Base-by-base conservation (phyloP, 1,140 invertebrate species). In the Lutraria rhynchaena region DNA sequence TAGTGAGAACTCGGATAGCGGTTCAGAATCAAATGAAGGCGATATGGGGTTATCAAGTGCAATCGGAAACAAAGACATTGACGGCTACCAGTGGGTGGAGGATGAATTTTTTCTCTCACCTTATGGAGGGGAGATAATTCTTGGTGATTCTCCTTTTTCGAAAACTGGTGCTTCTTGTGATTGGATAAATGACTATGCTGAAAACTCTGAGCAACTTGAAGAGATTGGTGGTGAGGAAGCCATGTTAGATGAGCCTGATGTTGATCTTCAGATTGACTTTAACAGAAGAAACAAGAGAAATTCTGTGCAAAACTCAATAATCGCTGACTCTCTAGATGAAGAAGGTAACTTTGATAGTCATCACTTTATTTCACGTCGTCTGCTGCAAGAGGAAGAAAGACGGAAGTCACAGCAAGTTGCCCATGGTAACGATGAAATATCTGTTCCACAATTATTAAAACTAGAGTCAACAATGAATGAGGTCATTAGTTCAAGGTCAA, bases 11-110 rank as follows among this genome's bases (percentile, higher is more conserved):
- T 86, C 81, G 51, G 87, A 86, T 22, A 57, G 49, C 58, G 65
- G 69, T 33, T 63, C 69, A 0, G 85, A 87, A 46, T 84, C 87
- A 0, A 87, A 86, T 24, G 86, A 89, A 75, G 85, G 84, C 19
- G 73, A 85, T 67, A 46, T 46, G 19, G 60, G 70, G 31, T 61
- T 35, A 60, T 53, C 22, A 35, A 84, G 57, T 83, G 76, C 58
- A 53, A 86, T 81, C n/a, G 77, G 77, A 51, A 81, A 81, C 44
- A 81, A 81, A 37, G 84, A 83, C 22, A 85, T 85, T 29, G 87
- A 90, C 69, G 89, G 88, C 1, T 90, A 89, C 63, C 88, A 89
- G 33, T 90, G 89, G 89, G 85, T 86, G 35, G 87, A 90, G 33
- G 87, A 90, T 57, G 89, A 90, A 46, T 89, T 89, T 75, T 89